Percentiles rank a stretch among this genome's conserved stretches.
Conservation (phyloP, 92 coral and sea anemone genomes). For the Zoanthus solanderi region DNA sequence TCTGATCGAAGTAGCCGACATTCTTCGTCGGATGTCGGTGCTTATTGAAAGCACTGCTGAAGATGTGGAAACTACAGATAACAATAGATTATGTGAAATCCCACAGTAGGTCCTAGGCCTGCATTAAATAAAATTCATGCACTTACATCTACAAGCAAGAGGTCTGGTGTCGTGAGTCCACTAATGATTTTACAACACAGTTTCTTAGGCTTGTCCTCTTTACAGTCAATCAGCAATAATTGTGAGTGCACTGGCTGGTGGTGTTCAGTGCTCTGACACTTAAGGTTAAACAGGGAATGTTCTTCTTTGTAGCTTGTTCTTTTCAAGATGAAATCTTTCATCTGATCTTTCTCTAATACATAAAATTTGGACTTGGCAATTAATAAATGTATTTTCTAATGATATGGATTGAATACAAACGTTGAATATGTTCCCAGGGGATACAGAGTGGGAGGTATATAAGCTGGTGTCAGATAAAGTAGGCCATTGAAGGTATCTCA, state of each 20-base stretch:
- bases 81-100: background rate
- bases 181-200: constrained; percentile 12
- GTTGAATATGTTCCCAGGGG: no score
- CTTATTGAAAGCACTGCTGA: no score
- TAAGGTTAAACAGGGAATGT: constrained; percentile 23
- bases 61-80: background rate
- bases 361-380: background rate
- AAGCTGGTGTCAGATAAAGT: no score
- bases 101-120: background rate
- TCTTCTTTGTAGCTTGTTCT: constrained; percentile 16
- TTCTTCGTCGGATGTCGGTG: no score
- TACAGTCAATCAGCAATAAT: constrained; percentile 5
- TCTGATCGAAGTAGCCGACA: no score
- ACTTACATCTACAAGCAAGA: constrained; percentile 31
- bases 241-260: background rate
- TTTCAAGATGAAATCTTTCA: background rate
- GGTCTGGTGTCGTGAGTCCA: constrained; percentile 35
- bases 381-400: background rate
- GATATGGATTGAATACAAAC: no score
- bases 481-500: background rate
- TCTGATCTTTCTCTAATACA: background rate
- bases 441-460: no score
- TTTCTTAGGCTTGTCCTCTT: constrained; percentile 1
- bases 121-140: background rate
- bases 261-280: background rate